A percentile compares a stretch with the other conserved stretches of the same genome.
Evolutionary conservation across 2,797 vertebrate genomes (phyloP).

Genomic region (Sitta carolinensis): DNA sequence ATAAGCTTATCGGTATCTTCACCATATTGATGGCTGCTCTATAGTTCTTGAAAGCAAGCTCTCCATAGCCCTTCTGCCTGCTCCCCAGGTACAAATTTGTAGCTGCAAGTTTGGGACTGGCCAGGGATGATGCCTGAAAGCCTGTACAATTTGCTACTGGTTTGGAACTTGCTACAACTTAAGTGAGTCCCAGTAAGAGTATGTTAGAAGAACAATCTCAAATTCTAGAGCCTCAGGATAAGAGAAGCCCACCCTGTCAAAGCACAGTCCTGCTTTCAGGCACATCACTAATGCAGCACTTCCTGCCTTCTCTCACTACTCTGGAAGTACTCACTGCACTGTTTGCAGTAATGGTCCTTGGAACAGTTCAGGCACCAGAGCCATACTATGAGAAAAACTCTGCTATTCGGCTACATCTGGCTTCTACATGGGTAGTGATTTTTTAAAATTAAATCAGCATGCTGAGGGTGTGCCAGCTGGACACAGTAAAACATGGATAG

Average conservation of each 20-base stretch:
- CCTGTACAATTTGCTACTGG: neutral
- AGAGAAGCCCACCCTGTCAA: neutral
- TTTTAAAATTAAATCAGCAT: conserved; percentile 41
- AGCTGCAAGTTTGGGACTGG: neutral
- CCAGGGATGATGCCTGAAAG: neutral
- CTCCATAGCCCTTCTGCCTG: neutral
- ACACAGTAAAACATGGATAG: neutral
- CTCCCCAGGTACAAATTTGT: neutral
- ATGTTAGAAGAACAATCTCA: neutral
- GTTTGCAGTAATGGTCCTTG: neutral
- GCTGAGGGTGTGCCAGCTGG: conserved; percentile 32
- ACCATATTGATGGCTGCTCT: neutral
- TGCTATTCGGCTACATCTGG: conserved; percentile 39
- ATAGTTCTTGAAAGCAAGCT: neutral
- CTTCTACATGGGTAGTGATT: neutral
- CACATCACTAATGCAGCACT: neutral
- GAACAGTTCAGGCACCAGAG: neutral
- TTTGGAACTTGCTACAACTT: neutral
- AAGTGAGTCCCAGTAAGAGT: neutral
- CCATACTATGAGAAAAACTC: neutral
- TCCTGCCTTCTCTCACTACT: neutral
- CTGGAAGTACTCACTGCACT: neutral
- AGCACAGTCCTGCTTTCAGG: neutral
- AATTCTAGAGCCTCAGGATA: neutral
- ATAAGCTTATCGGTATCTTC: neutral